A percentile compares a stretch with the other conserved stretches of the same genome.
Evolutionary conservation across 2,797 vertebrate species (phyloP).

Genomic region (Stomatorhinus walkeri): DNA sequence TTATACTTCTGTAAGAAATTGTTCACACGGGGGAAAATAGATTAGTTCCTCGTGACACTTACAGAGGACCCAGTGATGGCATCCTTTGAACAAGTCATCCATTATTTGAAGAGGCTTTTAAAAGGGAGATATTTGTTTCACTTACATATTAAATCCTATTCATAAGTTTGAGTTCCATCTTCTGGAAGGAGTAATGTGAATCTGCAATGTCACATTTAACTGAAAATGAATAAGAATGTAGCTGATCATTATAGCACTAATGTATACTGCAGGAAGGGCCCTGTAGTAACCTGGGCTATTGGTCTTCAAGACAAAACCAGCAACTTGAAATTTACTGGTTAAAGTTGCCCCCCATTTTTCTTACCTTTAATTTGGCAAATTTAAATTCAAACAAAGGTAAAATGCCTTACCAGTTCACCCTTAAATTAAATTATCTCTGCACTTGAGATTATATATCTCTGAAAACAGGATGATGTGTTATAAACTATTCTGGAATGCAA

Average conservation of each 20-base stretch:
- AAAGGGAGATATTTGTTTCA: not conserved
- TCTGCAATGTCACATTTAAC: not conserved
- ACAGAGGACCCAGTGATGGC: not conserved
- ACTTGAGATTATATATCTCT: not conserved
- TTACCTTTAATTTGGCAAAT: not conserved
- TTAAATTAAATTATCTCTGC: not conserved
- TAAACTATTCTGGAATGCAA: not conserved
- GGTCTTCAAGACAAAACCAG: not conserved
- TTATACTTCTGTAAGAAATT: not conserved
- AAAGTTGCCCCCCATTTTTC: not conserved
- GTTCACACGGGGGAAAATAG: not conserved
- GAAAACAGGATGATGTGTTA: not conserved
- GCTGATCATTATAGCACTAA: not conserved
- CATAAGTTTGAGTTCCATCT: not conserved
- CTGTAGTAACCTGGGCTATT: not conserved
- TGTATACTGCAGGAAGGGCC: not conserved
- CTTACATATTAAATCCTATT: not conserved
- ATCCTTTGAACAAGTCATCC: not conserved
- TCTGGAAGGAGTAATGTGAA: not conserved
- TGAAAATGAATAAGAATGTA: not conserved
- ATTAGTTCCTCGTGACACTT: not conserved
- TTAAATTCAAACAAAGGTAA: not conserved
- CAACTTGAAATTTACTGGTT: not conserved
- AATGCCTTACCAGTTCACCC: not conserved
- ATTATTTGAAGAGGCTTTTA: not conserved